These are phyloP conservation scores for Odocoileus virginianus DNA, from an alignment of 2,113 vertebrate species.

Conservation along the genomic window DNA sequence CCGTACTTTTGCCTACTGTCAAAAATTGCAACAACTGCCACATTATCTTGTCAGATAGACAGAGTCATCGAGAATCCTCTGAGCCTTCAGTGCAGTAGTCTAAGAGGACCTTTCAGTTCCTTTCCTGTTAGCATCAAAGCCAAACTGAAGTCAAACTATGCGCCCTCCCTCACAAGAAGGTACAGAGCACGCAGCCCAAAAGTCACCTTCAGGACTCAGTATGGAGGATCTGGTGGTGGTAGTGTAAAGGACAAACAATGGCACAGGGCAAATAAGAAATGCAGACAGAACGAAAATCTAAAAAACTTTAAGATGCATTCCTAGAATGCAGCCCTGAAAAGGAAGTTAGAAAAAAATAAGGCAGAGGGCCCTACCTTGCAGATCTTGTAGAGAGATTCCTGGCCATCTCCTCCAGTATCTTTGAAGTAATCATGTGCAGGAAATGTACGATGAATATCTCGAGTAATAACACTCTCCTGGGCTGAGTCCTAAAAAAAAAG, in stretches of 20 bases:
- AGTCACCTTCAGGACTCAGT: background rate
- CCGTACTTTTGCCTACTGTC: background rate
- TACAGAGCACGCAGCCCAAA: background rate
- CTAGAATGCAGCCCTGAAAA: background rate
- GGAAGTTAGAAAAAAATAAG: background rate
- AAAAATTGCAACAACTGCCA: background rate
- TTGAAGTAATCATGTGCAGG: conserved; percentile 99
- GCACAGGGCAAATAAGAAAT: background rate
- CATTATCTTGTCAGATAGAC: background rate
- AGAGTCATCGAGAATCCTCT: background rate
- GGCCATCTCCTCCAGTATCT: conserved; percentile 95
- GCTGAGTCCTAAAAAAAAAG: conserved; percentile 88
- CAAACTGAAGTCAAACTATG: background rate
- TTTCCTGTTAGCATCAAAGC: background rate
- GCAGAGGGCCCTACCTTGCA: conserved; percentile 88
- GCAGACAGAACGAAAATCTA: background rate
- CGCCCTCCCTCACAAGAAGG: background rate
- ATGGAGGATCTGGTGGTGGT: background rate
- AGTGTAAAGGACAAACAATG: background rate
- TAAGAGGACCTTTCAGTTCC: background rate
- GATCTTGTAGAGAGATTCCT: conserved; percentile 98
- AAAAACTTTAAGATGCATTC: background rate
- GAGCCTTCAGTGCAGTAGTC: rapidly evolving
- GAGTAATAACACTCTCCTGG: conserved; percentile 94
- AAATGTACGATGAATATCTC: conserved; percentile 97